Base-by-base conservation (phyloP, 2,888 invertebrate species). In the Lysandra bellargus region DNA sequence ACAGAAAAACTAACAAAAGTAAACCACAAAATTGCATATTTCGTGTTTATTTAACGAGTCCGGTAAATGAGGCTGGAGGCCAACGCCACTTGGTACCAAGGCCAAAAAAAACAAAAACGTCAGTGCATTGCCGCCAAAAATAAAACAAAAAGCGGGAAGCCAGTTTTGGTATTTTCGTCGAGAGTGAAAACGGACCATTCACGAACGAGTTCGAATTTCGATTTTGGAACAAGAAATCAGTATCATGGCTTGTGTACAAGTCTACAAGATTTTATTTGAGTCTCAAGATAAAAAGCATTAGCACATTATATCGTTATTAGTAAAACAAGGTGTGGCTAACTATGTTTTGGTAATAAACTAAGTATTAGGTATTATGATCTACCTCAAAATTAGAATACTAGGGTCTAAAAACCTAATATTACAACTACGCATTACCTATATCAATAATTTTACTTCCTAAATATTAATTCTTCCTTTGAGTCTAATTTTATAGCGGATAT, bases 21-120 rank as follows among this genome's bases (percentile, higher is more conserved):
- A 23, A 78, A 81, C 81, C 81, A 44, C 80, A 80, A 80, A 78
- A 80, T 73, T 76, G 78, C 78, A 77, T 69, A 77, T 78, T 80
- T 80, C 69, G 80, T 78, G 78, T 78, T 80, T 78, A 74, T 79
- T 57, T 74, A 79, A 40, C 23, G 53, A 33, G 7, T 3, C 64
- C 60, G 33, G 53, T 81, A 85, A 81, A 88, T 80, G 73, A 76
- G 78, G 80, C 89, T 87, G 81, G 82, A 87, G 88, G 85, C 83
- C 83, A 83, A 83, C 83, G 84, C 85, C 91, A 90, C 88, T 92
- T 92, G 91, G 87, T 78, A 78, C 75, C 90, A 92, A 92, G 92
- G 93, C 84, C 89, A 84, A 81, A 82, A 84, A 86, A 87, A 85
- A 80, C 84, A 82, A 84, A 83, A 82, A 84, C 83, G 80, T 82